Conservation (phyloP, 2,113 vertebrate species). For the Neolamprologus devosi region DNA sequence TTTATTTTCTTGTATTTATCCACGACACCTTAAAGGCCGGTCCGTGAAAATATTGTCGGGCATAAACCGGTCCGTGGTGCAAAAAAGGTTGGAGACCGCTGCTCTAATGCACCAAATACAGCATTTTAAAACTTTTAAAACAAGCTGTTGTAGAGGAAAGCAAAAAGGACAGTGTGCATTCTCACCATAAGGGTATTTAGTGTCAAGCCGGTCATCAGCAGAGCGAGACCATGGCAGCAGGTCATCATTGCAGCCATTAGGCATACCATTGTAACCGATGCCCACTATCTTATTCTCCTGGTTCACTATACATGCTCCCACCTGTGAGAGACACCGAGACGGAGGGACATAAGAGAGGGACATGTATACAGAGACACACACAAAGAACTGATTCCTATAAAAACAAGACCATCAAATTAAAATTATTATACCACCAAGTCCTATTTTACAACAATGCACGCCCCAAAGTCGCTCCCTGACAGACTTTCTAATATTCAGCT, state of each 20-base stretch:
- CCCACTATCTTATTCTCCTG: constrained; percentile 96
- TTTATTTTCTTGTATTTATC: no score
- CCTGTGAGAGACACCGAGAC: constrained; percentile 25
- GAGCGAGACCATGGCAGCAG: constrained; percentile 42
- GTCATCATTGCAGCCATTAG: constrained; percentile 69
- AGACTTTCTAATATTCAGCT: not conserved
- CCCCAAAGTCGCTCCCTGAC: not conserved
- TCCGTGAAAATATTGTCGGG: no score
- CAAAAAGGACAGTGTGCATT: constrained; percentile 29
- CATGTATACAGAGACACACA: not conserved
- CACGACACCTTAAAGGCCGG: no score
- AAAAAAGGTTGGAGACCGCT: no score
- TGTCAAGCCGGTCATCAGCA: constrained; percentile 36
- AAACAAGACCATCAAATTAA: not conserved
- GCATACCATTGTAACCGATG: constrained; percentile 97
- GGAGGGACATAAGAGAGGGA: not conserved
- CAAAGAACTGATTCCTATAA: not conserved
- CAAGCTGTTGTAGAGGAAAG: not conserved
- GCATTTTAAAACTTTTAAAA: not conserved
- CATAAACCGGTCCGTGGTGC: fast-evolving
- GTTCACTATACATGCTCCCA: constrained; percentile 97
- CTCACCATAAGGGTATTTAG: constrained; percentile 48
- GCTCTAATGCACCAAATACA: not conserved
- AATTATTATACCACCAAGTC: not conserved
- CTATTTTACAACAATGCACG: fast-evolving